A percentile compares a stretch with the other conserved stretches of the same genome.
Conservation (phyloP, 2,113 vertebrate species). For the Scomber scombrus region DNA sequence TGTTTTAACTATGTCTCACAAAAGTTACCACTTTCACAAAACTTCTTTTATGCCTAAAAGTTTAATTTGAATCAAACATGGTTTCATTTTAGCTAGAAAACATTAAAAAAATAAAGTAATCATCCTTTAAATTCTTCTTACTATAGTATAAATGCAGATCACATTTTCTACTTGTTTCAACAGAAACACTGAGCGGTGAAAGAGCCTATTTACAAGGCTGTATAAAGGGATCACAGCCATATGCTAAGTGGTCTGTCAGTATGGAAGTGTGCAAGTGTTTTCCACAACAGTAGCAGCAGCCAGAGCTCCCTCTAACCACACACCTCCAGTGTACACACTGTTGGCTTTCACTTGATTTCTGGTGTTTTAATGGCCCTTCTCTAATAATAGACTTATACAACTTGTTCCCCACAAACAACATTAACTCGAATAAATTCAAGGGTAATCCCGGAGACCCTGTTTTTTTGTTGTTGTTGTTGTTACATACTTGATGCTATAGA, state of each 20-base stretch:
- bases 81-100: too few relatives aligned
- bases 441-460: not conserved
- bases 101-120: not conserved
- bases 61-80: too few relatives aligned
- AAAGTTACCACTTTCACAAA: too few relatives aligned
- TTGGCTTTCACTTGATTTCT: constrained; percentile 43
- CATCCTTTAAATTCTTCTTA: not conserved
- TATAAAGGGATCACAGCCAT: constrained; percentile 33
- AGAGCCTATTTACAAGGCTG: constrained; percentile 39
- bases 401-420: not conserved
- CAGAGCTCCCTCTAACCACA: constrained; percentile 23
- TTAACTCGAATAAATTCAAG: not conserved
- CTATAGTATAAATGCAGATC: not conserved
- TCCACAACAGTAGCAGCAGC: constrained; percentile 29
- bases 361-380: constrained; percentile 41
- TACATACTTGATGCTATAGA: not conserved
- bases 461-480: not conserved
- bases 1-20: too few relatives aligned
- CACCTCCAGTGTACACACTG: constrained; percentile 43
- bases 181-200: constrained; percentile 12
- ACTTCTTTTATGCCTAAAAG: too few relatives aligned
- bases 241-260: constrained; percentile 37
- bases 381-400: constrained; percentile 21
- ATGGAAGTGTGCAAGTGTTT: constrained; percentile 22
- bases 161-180: not conserved